A percentile compares a stretch with the other conserved stretches of the same genome.
Conservation (phyloP, 1,140 invertebrate species). For the Nasonia longicornis region DNA sequence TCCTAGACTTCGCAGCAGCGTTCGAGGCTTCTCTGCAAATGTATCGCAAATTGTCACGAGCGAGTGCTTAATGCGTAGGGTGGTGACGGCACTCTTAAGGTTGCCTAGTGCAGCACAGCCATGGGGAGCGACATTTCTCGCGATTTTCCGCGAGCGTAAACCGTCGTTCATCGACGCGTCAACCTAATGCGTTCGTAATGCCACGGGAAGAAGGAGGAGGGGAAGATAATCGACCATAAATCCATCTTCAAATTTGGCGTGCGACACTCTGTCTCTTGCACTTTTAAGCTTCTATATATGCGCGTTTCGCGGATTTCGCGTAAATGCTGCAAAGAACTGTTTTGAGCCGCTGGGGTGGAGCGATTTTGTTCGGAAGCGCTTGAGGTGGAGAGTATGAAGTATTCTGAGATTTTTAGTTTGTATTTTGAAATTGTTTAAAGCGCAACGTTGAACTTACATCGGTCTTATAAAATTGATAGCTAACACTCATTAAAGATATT, state of each 20-base stretch:
- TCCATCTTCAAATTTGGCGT: conserved; percentile 39
- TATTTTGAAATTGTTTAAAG: too few species aligned
- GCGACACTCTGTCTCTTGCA: background rate
- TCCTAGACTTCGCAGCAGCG: background rate
- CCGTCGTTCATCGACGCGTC: conserved; percentile 44
- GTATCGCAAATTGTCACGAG: conserved; percentile 68
- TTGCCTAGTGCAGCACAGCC: conserved; percentile 3
- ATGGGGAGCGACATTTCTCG: conserved; percentile 45
- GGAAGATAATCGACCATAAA: conserved; percentile 64
- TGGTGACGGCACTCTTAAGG: conserved; percentile 27
- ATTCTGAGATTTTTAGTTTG: background rate
- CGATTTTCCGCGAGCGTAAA: conserved; percentile 51
- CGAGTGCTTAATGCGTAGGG: conserved; percentile 64
- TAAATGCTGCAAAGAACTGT: conserved; percentile 23
- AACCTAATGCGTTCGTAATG: conserved; percentile 64
- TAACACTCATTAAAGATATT: too few species aligned
- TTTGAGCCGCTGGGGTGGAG: background rate
- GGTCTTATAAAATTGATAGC: too few species aligned
- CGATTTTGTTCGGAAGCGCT: background rate
- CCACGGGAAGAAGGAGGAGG: conserved; percentile 38
- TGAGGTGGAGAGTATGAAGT: background rate
- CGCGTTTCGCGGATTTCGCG: conserved; percentile 8
- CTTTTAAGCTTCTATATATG: background rate
- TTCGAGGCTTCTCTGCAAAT: conserved; percentile 58
- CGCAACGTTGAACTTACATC: too few species aligned